Evolutionary conservation across 2,797 vertebrate genomes (phyloP).

Genomic region (Choloepus didactylus): DNA sequence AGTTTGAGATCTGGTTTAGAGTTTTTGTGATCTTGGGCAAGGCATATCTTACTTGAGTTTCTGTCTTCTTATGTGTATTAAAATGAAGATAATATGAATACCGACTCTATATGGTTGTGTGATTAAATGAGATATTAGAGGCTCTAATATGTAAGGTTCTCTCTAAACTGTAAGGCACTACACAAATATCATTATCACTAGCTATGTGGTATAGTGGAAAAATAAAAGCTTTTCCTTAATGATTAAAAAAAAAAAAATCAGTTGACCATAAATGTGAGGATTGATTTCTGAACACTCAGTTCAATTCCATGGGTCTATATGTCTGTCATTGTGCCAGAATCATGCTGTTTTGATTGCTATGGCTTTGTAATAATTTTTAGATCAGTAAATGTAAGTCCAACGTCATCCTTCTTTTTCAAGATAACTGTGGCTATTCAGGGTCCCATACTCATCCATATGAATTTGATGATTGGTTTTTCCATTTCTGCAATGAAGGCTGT

Average conservation of each 20-base stretch:
- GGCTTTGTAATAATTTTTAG: no score
- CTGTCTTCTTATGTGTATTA: background rate
- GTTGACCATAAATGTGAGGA: no score
- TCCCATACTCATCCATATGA: no score
- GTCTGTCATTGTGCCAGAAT: no score
- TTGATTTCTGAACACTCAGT: no score
- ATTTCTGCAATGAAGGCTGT: no score
- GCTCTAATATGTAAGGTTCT: background rate
- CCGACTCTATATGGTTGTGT: background rate
- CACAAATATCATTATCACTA: background rate
- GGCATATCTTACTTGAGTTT: background rate
- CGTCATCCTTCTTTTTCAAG: no score
- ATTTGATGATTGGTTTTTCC: no score
- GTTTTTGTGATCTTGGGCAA: background rate
- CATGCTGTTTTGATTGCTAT: no score
- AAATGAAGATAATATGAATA: conserved; percentile 15
- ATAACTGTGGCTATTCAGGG: no score
- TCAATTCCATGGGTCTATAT: no score
- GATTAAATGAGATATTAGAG: background rate
- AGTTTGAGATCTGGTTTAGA: background rate
- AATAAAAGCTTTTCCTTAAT: conserved; percentile 1
- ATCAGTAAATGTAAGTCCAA: no score
- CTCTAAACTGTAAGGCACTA: background rate
- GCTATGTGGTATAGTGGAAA: background rate
- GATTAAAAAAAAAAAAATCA: background rate